Percentiles rank a stretch among this genome's conserved stretches.
Conservation (phyloP, 2,797 vertebrate genomes). For the Ctenopoma multispine region DNA sequence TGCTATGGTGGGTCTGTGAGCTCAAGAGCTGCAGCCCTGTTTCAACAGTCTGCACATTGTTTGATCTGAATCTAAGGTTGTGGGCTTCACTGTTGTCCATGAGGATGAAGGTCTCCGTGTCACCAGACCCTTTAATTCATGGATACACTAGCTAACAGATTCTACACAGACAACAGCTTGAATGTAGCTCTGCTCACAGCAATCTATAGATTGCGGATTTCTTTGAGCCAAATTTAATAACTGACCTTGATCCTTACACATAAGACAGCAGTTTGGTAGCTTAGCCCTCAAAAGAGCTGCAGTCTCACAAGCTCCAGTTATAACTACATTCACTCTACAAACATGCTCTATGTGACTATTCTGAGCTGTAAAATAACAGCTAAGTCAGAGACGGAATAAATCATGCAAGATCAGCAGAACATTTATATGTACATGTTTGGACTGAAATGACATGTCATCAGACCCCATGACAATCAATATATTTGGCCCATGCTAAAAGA, state of each 20-base stretch:
- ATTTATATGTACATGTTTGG: conserved; percentile 49
- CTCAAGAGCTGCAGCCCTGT: conserved; percentile 29
- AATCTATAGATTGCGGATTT: conserved; percentile 31
- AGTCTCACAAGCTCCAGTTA: conserved; percentile 8
- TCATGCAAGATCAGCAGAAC: conserved; percentile 40
- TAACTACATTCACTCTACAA: conserved; percentile 24
- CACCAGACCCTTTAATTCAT: conserved; percentile 30
- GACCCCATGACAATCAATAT: conserved; percentile 56
- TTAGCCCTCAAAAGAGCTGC: conserved; percentile 41
- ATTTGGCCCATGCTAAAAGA: conserved; percentile 29
- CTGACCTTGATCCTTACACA: conserved; percentile 51
- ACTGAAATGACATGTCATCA: conserved; percentile 39
- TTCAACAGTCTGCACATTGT: conserved; percentile 48
- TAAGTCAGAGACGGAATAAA: conserved; percentile 48
- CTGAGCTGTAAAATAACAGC: conserved; percentile 5
- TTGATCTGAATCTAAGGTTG: conserved; percentile 63
- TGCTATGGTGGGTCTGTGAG: conserved; percentile 46
- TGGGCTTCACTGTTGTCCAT: conserved; percentile 26
- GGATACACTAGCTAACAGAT: conserved; percentile 6
- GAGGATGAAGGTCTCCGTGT: conserved; percentile 31
- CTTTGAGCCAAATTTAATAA: conserved; percentile 39
- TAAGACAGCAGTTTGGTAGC: conserved; percentile 30
- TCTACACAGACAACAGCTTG: conserved; percentile 8
- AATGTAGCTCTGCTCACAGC: not conserved
- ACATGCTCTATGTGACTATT: conserved; percentile 9